These are phyloP conservation scores for Aphaenogaster rudis DNA, from an alignment of 1,140 invertebrate genomes.

Conservation along the genomic window DNA sequence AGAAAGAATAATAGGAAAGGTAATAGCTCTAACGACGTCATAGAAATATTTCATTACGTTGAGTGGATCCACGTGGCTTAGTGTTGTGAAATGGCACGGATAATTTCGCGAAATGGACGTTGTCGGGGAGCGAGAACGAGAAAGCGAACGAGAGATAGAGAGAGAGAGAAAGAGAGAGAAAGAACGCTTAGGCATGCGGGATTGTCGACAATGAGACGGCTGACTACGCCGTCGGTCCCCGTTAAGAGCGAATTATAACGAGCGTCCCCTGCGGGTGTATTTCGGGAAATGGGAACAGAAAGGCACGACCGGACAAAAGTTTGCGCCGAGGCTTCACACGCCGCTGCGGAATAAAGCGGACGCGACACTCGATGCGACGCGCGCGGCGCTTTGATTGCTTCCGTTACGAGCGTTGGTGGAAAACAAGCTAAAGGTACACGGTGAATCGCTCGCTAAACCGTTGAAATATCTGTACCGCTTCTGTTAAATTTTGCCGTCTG, in stretches of 20 bases:
- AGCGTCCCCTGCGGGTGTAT: slow-evolving; percentile 25
- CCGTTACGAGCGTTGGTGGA: slow-evolving; percentile 5
- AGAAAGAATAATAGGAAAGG: slow-evolving; percentile 21
- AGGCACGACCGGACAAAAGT: slow-evolving; percentile 37
- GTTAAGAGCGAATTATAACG: slow-evolving; percentile 48
- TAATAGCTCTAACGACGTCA: slow-evolving; percentile 44
- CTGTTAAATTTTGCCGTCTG: slow-evolving; percentile 24
- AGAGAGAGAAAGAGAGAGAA: slow-evolving; percentile 16
- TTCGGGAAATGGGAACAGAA: slow-evolving; percentile 41
- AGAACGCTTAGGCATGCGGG: slow-evolving; percentile 43
- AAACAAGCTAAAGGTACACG: slow-evolving; percentile 1
- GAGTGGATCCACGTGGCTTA: slow-evolving; percentile 42
- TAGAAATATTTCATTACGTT: slow-evolving; percentile 72
- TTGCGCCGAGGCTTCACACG: slow-evolving; percentile 1
- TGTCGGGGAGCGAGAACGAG: neutral
- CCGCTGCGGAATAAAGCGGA: slow-evolving; percentile 26
- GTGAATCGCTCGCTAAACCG: neutral
- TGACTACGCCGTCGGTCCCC: neutral
- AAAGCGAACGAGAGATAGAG: neutral
- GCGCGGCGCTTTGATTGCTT: slow-evolving; percentile 30
- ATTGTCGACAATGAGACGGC: slow-evolving; percentile 37
- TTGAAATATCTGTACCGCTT: neutral
- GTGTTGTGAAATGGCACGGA: slow-evolving; percentile 38
- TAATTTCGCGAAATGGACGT: slow-evolving; percentile 66
- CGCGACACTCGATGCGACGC: slow-evolving; percentile 4